Evolutionary conservation across 2,888 invertebrate genomes (phyloP).

Genomic region (Dichetophora obliterata): DNA sequence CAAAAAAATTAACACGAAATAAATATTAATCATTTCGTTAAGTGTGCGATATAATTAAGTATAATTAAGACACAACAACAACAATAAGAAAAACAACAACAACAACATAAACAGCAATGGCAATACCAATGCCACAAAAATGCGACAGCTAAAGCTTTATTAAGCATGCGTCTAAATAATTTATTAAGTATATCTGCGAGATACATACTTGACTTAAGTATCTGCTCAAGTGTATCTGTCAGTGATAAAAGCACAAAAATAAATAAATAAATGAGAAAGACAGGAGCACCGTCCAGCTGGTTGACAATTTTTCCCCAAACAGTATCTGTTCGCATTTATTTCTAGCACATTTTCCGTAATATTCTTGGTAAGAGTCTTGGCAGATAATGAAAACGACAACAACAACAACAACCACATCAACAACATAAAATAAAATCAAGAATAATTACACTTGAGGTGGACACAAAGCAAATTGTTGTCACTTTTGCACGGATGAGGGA

Average conservation of each 20-base stretch:
- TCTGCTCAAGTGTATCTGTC: background rate
- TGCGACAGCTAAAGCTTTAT: slow-evolving; percentile 32
- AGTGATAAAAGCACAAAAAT: slow-evolving; percentile 6
- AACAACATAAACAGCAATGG: slow-evolving; percentile 16
- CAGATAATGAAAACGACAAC: background rate
- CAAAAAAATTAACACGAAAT: slow-evolving; percentile 16
- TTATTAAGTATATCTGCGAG: slow-evolving; percentile 25
- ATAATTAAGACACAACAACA: slow-evolving; percentile 13
- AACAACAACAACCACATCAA: background rate
- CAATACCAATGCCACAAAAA: slow-evolving; percentile 24
- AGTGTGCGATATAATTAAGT: slow-evolving; percentile 11
- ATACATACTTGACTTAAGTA: slow-evolving; percentile 1
- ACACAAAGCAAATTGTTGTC: slow-evolving; percentile 21
- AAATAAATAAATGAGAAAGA: background rate
- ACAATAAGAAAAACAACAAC: slow-evolving; percentile 9
- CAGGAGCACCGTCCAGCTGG: background rate
- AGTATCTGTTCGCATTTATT: background rate
- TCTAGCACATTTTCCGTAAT: background rate
- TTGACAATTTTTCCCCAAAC: background rate
- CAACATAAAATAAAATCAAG: background rate
- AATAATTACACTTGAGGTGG: slow-evolving; percentile 27
- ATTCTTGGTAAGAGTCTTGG: no score
- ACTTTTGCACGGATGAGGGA: background rate
- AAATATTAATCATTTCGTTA: slow-evolving; percentile 33
- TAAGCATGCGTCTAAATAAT: slow-evolving; percentile 12